A percentile compares a stretch with the other conserved stretches of the same genome.
phyloP scores from a whole-genome alignment of 2,888 invertebrate species.

The Synergus gifuensis region DNA sequence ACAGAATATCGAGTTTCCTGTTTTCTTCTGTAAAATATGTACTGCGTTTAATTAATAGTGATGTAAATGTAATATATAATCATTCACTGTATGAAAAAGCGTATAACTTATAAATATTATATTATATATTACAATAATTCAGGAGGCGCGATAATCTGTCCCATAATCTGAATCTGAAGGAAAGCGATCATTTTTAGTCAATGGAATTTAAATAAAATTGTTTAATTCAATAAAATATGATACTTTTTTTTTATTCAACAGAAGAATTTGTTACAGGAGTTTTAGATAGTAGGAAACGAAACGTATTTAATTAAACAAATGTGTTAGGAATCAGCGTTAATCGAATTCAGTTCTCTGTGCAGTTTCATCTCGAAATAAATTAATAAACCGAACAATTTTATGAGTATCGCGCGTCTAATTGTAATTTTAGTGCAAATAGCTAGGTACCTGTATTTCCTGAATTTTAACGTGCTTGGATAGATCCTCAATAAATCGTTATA shows the following conservation, averaged over 20 bases:
- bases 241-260: background rate
- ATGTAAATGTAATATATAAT: conserved; percentile 30
- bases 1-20: background rate
- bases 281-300: background rate
- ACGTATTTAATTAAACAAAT: background rate
- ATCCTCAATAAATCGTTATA: conserved; percentile 76
- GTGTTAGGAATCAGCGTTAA: background rate
- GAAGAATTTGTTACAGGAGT: background rate
- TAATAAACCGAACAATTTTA: conserved; percentile 56
- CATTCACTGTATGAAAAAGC: conserved; percentile 12
- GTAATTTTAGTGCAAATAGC: conserved; percentile 70
- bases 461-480: conserved; percentile 75
- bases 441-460: conserved; percentile 75
- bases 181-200: background rate
- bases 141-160: background rate
- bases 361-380: conserved; percentile 52
- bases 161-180: background rate
- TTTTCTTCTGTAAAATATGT: conserved; percentile 27
- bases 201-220: background rate
- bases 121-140: conserved; percentile 8
- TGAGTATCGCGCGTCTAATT: conserved; percentile 69
- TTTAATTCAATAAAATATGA: background rate
- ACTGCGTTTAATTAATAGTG: conserved; percentile 21
- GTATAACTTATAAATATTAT: conserved; percentile 27
- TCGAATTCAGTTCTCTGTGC: conserved; percentile 42